phyloP scores from a whole-genome alignment of 2,797 vertebrate genomes.

The Poecilia wingei region DNA sequence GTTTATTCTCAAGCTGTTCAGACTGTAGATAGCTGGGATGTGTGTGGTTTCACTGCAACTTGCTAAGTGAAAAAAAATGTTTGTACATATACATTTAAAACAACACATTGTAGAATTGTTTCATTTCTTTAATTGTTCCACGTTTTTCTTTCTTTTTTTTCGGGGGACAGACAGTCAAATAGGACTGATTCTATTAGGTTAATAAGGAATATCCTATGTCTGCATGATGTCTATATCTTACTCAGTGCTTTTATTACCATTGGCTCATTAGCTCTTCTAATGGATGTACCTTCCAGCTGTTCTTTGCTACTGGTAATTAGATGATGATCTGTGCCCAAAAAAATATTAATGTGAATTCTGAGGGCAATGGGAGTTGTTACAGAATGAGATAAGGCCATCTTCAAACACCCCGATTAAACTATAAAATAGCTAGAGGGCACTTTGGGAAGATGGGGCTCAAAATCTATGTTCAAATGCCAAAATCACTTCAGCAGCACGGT shows the following conservation, averaged over 20 bases:
- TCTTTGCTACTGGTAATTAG: conserved; percentile 77
- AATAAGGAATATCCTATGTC: conserved; percentile 55
- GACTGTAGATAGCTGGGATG: neutral
- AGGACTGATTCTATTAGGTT: conserved; percentile 56
- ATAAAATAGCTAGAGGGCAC: conserved; percentile 42
- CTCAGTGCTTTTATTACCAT: conserved; percentile 65
- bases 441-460: conserved; percentile 41
- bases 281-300: conserved; percentile 74
- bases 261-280: conserved; percentile 78
- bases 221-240: conserved; percentile 58
- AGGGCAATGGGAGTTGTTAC: conserved; percentile 56
- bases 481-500: conserved; percentile 49
- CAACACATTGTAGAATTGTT: neutral
- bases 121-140: neutral
- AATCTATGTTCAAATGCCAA: conserved; percentile 62
- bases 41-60: neutral
- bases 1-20: neutral
- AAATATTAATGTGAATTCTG: conserved; percentile 72
- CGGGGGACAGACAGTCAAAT: conserved; percentile 10
- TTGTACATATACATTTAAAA: neutral
- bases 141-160: neutral
- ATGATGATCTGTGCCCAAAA: conserved; percentile 71
- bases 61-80: neutral
- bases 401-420: conserved; percentile 45
- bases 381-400: conserved; percentile 49